Percentiles rank a stretch among this genome's conserved stretches.
Evolutionary conservation across 2,797 vertebrate species (phyloP).

Genomic region (Fistularia tabacaria): DNA sequence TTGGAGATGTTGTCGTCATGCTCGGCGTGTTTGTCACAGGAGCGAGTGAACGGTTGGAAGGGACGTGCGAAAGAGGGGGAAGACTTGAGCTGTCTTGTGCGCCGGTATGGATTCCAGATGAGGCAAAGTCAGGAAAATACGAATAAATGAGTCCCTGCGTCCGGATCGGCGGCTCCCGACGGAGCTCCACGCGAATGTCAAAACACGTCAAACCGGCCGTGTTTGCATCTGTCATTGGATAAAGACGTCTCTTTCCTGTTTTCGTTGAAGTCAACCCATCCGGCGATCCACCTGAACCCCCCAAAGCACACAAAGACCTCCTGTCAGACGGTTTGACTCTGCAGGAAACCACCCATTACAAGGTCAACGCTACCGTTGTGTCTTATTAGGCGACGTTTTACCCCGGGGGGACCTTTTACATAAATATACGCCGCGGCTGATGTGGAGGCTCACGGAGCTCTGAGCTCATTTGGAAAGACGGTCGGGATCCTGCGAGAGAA

Average conservation of each 20-base stretch:
- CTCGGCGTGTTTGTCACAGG: no score
- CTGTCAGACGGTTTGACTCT: slow-evolving; percentile 45
- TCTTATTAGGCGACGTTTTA: slow-evolving; percentile 58
- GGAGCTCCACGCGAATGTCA: no score
- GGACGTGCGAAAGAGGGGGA: no score
- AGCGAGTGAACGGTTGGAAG: no score
- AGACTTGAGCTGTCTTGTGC: no score
- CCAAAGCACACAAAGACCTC: slow-evolving; percentile 49
- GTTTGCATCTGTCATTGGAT: slow-evolving; percentile 22
- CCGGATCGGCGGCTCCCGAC: no score
- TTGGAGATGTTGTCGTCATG: no score
- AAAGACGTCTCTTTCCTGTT: slow-evolving; percentile 21
- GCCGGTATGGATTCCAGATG: no score
- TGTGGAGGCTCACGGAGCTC: slow-evolving; percentile 17
- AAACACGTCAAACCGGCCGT: neutral
- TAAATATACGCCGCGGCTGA: slow-evolving; percentile 51
- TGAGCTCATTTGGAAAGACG: slow-evolving; percentile 33
- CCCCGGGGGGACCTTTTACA: slow-evolving; percentile 53
- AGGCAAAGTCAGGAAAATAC: no score
- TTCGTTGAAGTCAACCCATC: slow-evolving; percentile 49
- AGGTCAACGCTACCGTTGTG: slow-evolving; percentile 64
- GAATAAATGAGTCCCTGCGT: no score
- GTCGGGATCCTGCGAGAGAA: slow-evolving; percentile 28
- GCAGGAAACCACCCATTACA: slow-evolving; percentile 65
- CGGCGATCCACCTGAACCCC: slow-evolving; percentile 25